Evolutionary conservation across 2,797 vertebrate species (phyloP).

Genomic region (Poecilia velifera): DNA sequence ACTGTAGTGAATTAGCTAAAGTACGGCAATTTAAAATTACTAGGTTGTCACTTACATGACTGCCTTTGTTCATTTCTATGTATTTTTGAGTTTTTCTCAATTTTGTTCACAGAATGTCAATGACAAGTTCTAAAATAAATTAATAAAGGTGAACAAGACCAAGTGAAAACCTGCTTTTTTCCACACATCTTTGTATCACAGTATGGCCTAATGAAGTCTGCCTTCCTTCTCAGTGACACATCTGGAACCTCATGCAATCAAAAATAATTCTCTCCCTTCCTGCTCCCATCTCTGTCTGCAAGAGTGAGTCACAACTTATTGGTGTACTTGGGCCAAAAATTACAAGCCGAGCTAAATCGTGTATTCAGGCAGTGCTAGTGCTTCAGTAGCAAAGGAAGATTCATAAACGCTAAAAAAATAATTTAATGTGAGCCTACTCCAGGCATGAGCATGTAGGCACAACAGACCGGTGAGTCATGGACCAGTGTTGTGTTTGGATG

Average conservation of each 20-base stretch:
- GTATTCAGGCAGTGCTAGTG: constrained; percentile 45
- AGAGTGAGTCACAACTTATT: constrained; percentile 65
- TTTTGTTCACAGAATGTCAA: not conserved
- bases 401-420: constrained; percentile 43
- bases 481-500: constrained; percentile 26
- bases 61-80: not conserved
- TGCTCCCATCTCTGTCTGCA: constrained; percentile 44
- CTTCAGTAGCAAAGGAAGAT: constrained; percentile 42
- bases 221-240: constrained; percentile 33
- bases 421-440: constrained; percentile 49
- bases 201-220: constrained; percentile 45
- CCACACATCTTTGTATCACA: constrained; percentile 39
- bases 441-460: constrained; percentile 56
- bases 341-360: constrained; percentile 61
- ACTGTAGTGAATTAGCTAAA: not conserved
- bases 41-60: not conserved
- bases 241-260: constrained; percentile 50
- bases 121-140: not conserved
- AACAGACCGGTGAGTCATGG: constrained; percentile 58
- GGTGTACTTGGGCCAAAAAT: constrained; percentile 54
- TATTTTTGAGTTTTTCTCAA: not conserved
- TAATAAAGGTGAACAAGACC: not conserved
- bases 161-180: constrained; percentile 8
- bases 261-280: constrained; percentile 41
- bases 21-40: not conserved